Evolutionary conservation across 2,113 vertebrate species (phyloP).

Genomic region (Penelope pileata): DNA sequence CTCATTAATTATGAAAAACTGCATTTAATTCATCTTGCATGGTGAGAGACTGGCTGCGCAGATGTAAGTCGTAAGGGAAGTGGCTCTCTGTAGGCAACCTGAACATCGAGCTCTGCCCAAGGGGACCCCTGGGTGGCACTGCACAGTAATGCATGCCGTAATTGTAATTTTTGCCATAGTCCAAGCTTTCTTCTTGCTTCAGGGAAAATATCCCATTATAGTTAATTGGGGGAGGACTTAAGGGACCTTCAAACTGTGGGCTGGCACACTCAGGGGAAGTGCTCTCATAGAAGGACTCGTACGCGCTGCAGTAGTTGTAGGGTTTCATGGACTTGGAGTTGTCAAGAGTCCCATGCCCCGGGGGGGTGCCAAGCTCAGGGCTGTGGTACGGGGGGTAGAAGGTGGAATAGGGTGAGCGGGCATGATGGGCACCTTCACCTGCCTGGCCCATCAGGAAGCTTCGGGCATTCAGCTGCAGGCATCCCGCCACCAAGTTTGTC

Average conservation of each 20-base stretch:
- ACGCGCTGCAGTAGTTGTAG: constrained; percentile 91
- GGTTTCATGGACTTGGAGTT: constrained; percentile 92
- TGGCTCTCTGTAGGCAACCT: constrained; percentile 93
- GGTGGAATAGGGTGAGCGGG: constrained; percentile 88
- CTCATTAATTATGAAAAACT: constrained; percentile 96
- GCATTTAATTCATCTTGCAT: constrained; percentile 96
- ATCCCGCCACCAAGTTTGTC: constrained; percentile 99
- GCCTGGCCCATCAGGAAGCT: constrained; percentile 95
- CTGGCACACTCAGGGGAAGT: constrained; percentile 92
- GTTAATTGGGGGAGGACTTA: constrained; percentile 96
- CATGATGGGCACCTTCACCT: constrained; percentile 86
- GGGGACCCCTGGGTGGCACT: constrained; percentile 90
- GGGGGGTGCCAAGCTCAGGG: constrained; percentile 87
- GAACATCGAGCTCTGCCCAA: constrained; percentile 95
- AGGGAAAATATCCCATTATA: constrained; percentile 99
- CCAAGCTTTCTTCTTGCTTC: constrained; percentile 95
- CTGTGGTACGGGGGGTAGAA: constrained; percentile 91
- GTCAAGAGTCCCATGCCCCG: constrained; percentile 88
- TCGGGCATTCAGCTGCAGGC: constrained; percentile 96
- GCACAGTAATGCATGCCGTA: constrained; percentile 97
- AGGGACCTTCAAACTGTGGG: constrained; percentile 92
- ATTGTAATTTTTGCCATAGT: constrained; percentile 95
- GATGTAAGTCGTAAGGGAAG: constrained; percentile 98
- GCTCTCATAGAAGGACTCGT: constrained; percentile 96
- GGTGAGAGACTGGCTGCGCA: constrained; percentile 94